Conservation (phyloP, 2,797 vertebrate species). For the Poeciliopsis infans region DNA sequence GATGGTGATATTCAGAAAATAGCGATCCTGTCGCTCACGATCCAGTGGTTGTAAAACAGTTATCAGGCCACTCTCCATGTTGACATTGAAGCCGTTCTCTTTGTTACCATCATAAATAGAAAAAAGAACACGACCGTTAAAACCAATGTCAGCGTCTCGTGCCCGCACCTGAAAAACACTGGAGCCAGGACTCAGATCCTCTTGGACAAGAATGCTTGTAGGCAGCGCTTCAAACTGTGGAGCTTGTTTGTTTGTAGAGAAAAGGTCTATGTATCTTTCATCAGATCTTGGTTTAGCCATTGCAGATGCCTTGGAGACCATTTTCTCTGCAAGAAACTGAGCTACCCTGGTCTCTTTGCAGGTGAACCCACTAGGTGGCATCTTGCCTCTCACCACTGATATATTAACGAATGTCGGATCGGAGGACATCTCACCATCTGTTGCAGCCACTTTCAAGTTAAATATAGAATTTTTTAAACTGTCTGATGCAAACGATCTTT, state of each 20-base stretch:
- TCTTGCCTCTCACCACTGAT: slow-evolving; percentile 86
- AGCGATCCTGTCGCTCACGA: slow-evolving; percentile 87
- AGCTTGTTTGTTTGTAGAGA: slow-evolving; percentile 86
- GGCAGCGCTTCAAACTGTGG: slow-evolving; percentile 91
- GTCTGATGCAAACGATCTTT: slow-evolving; percentile 82
- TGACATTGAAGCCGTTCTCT: slow-evolving; percentile 89
- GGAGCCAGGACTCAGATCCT: slow-evolving; percentile 82
- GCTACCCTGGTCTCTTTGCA: slow-evolving; percentile 94
- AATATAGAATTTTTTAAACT: slow-evolving; percentile 85
- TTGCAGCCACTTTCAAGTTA: slow-evolving; percentile 89
- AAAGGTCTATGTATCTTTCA: slow-evolving; percentile 85
- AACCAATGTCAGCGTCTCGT: slow-evolving; percentile 89
- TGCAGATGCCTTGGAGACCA: slow-evolving; percentile 88
- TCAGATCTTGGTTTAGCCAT: slow-evolving; percentile 80
- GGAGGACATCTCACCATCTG: slow-evolving; percentile 91
- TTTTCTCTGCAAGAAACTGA: slow-evolving; percentile 91
- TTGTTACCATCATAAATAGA: slow-evolving; percentile 91
- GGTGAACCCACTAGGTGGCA: slow-evolving; percentile 80
- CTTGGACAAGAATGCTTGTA: slow-evolving; percentile 85
- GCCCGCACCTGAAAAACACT: slow-evolving; percentile 85
- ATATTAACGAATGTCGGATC: slow-evolving; percentile 90
- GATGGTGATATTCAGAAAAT: slow-evolving; percentile 91
- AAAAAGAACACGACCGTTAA: slow-evolving; percentile 90
- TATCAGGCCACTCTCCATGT: slow-evolving; percentile 90
- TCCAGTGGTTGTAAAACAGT: slow-evolving; percentile 90